Base-by-base conservation (phyloP, 2,797 vertebrate species). In the Argyrosomus regius region DNA sequence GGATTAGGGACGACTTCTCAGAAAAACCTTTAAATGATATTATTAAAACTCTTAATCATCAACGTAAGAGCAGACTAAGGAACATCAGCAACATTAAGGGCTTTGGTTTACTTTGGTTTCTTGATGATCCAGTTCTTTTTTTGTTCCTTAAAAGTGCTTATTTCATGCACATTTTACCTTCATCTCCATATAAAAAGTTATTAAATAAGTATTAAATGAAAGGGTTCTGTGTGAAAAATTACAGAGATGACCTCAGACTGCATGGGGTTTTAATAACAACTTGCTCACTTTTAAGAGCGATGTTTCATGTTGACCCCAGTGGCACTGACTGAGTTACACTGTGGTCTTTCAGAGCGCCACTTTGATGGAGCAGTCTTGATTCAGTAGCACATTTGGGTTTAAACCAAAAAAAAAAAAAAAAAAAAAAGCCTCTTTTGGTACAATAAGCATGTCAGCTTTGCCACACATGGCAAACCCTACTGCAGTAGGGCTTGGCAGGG, bases 401-500 rank as follows among this genome's bases (percentile, higher is more conserved):
- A 61, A 85, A 84, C 83, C 63, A 83, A 90, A 83, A 85, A 53
- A 75, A 79, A 89, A 78, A 77, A 88, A 77, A 18, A 4, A 56
- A 85, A 86, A 84, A 81, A 66, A 76, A 76, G 31, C 28, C 71
- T 85, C 80, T 86, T 91, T 91, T 89, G 80, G 89, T 91, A 87
- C 87, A 92, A 88, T 85, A 88, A 93, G 88, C 87, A 88, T 94
- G 91, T 91, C 87, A 81, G 91, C 87, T 77, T 86, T 90, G 89
- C 91, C 91, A 94, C 91, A 91, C 92, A 93, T 91, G 90, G 91
- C 89, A 91, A 83, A 87, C 74, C 77, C 81, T 82, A n/a, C 88
- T 77, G 93, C 83, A 92, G 91, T 78, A 62, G 88, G 91, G 88
- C 90, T 95, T 96, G 95, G 95, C 95, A 95, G 92, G 49, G 85